Conservation (phyloP, 1,140 invertebrate species). For the Hydropsyche tenuis region DNA sequence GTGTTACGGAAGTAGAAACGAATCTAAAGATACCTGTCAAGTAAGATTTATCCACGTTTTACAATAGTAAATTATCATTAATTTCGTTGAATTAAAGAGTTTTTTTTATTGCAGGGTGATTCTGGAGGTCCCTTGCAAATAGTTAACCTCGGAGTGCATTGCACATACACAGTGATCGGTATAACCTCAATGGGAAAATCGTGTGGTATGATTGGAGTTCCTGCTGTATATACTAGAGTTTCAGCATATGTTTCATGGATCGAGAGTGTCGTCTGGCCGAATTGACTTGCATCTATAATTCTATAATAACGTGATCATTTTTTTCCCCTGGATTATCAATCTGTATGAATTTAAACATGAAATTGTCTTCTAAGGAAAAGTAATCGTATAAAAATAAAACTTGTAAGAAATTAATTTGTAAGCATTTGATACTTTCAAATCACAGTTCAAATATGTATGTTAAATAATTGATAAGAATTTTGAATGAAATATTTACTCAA, state of each 20-base stretch:
- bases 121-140: conserved; percentile 65
- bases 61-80: too few relatives aligned
- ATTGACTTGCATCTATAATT: not conserved
- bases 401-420: too few relatives aligned
- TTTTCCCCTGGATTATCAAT: too few relatives aligned
- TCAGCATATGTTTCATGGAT: conserved; percentile 68
- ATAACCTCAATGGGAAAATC: conserved; percentile 64
- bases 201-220: conserved; percentile 61
- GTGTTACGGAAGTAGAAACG: conserved; percentile 9
- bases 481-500: too few relatives aligned
- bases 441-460: too few relatives aligned
- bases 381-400: too few relatives aligned
- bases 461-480: too few relatives aligned
- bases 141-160: conserved; percentile 54
- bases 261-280: conserved; percentile 61
- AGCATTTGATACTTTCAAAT: too few relatives aligned
- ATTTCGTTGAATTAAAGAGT: too few relatives aligned
- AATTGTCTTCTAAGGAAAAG: too few relatives aligned
- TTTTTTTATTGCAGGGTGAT: conserved; percentile 62
- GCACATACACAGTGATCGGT: conserved; percentile 59
- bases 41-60: not conserved
- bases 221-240: conserved; percentile 67
- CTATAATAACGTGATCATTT: too few relatives aligned
- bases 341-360: too few relatives aligned
- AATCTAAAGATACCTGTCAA: conserved; percentile 20